A percentile compares a stretch with the other conserved stretches of the same genome.
Conservation (phyloP, 1,140 invertebrate genomes). For the Gonioctena quinquepunctata region DNA sequence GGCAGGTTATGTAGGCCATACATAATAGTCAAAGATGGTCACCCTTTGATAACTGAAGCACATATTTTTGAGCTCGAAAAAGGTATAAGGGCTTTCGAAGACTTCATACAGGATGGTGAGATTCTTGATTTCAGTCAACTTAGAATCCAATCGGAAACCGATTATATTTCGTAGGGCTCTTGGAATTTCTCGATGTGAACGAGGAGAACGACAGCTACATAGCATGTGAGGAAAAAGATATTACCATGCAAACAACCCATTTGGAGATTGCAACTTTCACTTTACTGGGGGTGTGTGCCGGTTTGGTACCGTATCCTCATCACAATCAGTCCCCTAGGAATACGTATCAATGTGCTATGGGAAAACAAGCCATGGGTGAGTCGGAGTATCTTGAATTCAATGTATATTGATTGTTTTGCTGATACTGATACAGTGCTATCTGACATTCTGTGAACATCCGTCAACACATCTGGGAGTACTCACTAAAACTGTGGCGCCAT, state of each 20-base stretch:
- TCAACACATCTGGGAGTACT: no score
- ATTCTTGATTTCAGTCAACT: not conserved
- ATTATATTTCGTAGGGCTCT: slow-evolving; percentile 63
- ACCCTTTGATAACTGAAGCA: slow-evolving; percentile 72
- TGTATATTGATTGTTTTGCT: no score
- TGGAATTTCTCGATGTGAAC: slow-evolving; percentile 99
- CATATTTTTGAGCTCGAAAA: slow-evolving; percentile 85
- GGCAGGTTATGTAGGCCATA: slow-evolving; percentile 95
- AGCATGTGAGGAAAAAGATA: slow-evolving; percentile 84
- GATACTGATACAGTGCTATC: no score
- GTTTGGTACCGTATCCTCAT: slow-evolving; percentile 96
- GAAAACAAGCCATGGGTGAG: slow-evolving; percentile 95
- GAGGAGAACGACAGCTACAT: slow-evolving; percentile 97
- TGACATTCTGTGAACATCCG: no score
- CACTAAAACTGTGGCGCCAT: no score
- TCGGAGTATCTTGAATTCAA: no score
- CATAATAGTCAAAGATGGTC: slow-evolving; percentile 84
- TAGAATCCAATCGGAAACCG: not conserved
- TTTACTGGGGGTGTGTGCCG: slow-evolving; percentile 94
- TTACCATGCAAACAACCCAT: slow-evolving; percentile 85
- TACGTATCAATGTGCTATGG: slow-evolving; percentile 99
- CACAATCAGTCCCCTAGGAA: slow-evolving; percentile 99
- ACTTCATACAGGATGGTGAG: slow-evolving; percentile 87
- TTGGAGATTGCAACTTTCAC: slow-evolving; percentile 98
- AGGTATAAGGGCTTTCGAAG: slow-evolving; percentile 81